These are phyloP conservation scores for Carettochelys insculpta DNA, from an alignment of 2,113 vertebrate genomes.

Conservation along the genomic window DNA sequence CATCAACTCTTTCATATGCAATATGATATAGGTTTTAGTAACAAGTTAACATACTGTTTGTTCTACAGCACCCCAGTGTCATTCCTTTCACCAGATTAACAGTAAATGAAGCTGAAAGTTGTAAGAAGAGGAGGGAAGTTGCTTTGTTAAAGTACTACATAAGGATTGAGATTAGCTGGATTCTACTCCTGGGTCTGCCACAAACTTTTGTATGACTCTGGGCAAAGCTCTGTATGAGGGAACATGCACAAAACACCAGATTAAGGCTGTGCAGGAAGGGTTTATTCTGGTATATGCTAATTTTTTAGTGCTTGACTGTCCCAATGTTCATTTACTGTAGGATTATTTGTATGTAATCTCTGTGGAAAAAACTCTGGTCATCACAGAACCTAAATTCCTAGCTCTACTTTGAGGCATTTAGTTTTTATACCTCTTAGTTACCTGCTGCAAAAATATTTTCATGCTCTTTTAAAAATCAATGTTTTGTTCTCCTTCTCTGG, in stretches of 20 bases:
- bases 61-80: background rate
- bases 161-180: background rate
- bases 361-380: background rate
- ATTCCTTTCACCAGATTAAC: background rate
- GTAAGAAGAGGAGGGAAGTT: background rate
- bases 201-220: background rate
- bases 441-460: constrained; percentile 30
- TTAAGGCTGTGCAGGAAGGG: background rate
- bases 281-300: background rate
- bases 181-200: background rate
- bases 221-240: background rate
- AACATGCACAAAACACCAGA: background rate
- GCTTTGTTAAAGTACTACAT: background rate
- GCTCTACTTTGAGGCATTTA: background rate
- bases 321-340: background rate
- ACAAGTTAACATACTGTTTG: too few relatives aligned
- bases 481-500: constrained; percentile 56
- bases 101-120: background rate
- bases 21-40: too few relatives aligned
- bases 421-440: background rate
- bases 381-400: background rate
- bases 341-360: background rate
- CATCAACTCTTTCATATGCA: too few relatives aligned
- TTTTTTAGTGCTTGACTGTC: background rate
- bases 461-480: constrained; percentile 58